Evolutionary conservation across 1,140 invertebrate species (phyloP).

Genomic region (Papilio dardanus): DNA sequence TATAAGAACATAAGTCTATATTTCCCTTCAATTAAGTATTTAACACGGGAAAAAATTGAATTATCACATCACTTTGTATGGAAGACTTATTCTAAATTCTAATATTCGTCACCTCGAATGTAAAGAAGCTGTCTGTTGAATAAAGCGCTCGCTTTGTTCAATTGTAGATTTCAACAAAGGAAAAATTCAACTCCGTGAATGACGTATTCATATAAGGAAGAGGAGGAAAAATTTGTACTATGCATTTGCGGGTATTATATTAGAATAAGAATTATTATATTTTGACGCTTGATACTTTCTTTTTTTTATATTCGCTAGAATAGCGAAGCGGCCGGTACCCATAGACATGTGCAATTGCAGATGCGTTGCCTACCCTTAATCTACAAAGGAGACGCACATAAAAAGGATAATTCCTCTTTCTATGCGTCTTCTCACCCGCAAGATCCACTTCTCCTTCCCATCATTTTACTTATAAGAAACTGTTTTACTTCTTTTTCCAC

Average conservation of each 20-base stretch:
- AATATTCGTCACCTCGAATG: slow-evolving; percentile 5
- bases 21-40: too few relatives aligned
- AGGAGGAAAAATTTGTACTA: not conserved
- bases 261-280: not conserved
- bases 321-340: too few relatives aligned
- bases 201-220: slow-evolving; percentile 18
- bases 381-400: too few relatives aligned
- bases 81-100: not conserved
- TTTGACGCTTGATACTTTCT: not conserved
- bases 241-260: not conserved
- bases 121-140: slow-evolving; percentile 15
- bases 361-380: too few relatives aligned
- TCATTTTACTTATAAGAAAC: too few relatives aligned
- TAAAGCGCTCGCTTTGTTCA: slow-evolving; percentile 21
- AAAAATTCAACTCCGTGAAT: slow-evolving; percentile 1
- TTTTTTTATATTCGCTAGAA: too few relatives aligned
- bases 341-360: too few relatives aligned
- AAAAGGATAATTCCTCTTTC: too few relatives aligned
- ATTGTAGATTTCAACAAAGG: slow-evolving; percentile 10
- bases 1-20: too few relatives aligned
- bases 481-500: too few relatives aligned
- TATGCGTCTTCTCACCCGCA: too few relatives aligned
- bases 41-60: not conserved
- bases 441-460: too few relatives aligned
- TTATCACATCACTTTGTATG: not conserved